phyloP scores from a whole-genome alignment of 2,797 vertebrate genomes.

The Carapus acus region DNA sequence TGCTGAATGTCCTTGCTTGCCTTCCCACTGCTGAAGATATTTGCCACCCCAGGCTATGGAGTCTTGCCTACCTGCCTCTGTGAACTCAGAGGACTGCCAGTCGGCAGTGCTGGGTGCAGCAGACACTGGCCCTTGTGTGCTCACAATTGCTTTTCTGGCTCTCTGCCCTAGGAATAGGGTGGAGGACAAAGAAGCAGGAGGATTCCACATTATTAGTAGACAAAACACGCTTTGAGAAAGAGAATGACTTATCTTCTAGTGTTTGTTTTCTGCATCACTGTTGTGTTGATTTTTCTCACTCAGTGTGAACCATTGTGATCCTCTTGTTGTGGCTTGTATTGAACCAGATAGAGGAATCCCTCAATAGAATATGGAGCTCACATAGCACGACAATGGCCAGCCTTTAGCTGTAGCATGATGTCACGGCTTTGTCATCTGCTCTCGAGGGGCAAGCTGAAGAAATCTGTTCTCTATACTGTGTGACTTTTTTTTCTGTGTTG shows the following conservation, averaged over 20 bases:
- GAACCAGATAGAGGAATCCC: conserved; percentile 13
- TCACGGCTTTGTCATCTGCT: conserved; percentile 50
- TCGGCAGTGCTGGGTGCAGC: conserved; percentile 35
- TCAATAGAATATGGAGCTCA: conserved; percentile 20
- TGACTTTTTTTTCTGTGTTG: conserved; percentile 18
- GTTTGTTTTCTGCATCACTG: conserved; percentile 30
- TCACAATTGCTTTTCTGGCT: conserved; percentile 50
- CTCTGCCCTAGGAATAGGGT: conserved; percentile 38
- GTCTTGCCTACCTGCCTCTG: conserved; percentile 46
- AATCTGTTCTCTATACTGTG: conserved; percentile 17
- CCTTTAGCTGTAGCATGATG: conserved; percentile 61
- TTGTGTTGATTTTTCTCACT: conserved; percentile 29
- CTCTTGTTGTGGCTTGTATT: conserved; percentile 27
- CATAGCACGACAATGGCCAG: conserved; percentile 52
- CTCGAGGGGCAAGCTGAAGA: conserved; percentile 25
- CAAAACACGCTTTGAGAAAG: conserved; percentile 64
- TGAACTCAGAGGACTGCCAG: conserved; percentile 36
- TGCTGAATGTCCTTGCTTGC: conserved; percentile 18
- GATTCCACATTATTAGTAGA: conserved; percentile 61
- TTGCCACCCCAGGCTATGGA: conserved; percentile 37
- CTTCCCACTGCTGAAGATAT: conserved; percentile 22
- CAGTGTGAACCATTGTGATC: conserved; percentile 30
- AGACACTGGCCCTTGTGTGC: conserved; percentile 53
- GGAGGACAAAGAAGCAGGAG: conserved; percentile 52
- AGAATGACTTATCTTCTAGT: conserved; percentile 44